A percentile compares a stretch with the other conserved stretches of the same genome.
Conservation (phyloP, 2,113 vertebrate species). For the Fulica atra region DNA sequence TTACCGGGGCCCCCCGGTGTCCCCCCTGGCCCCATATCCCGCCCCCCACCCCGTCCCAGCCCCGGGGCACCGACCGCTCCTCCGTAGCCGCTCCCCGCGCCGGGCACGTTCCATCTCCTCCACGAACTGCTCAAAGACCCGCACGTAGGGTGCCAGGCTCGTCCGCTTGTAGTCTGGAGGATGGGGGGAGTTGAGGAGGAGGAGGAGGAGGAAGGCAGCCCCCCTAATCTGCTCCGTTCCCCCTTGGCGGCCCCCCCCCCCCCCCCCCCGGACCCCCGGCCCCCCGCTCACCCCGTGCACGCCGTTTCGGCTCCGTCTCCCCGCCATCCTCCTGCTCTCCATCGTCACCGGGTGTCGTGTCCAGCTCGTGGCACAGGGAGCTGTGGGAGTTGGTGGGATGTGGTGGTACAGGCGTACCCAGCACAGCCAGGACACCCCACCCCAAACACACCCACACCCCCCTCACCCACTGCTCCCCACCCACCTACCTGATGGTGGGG, state of each 20-base stretch:
- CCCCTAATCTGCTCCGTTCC: too few species aligned
- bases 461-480: rapidly evolving
- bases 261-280: rapidly evolving
- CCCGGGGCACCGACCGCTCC: slow-evolving; percentile 78
- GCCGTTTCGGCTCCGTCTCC: slow-evolving; percentile 76
- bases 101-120: slow-evolving; percentile 82
- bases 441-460: too few species aligned
- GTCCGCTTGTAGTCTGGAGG: slow-evolving; percentile 90
- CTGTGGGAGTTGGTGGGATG: background rate
- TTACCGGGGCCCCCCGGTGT: too few species aligned
- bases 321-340: slow-evolving; percentile 68
- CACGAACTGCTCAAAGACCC: slow-evolving; percentile 88
- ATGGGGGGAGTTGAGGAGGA: background rate
- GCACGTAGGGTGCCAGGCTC: slow-evolving; percentile 87
- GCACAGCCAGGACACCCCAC: rapidly evolving
- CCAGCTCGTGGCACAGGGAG: slow-evolving; percentile 87
- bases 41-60: too few species aligned
- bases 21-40: too few species aligned
- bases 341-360: slow-evolving; percentile 66
- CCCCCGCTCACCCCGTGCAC: slow-evolving; percentile 76
- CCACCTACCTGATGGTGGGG: slow-evolving; percentile 87
- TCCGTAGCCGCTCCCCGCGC: slow-evolving; percentile 83
- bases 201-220: rapidly evolving
- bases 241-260: too few species aligned
- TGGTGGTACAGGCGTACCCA: rapidly evolving